These are phyloP conservation scores for Psammodynastes pulverulentus DNA, from an alignment of 2,113 vertebrate genomes.

Conservation along the genomic window DNA sequence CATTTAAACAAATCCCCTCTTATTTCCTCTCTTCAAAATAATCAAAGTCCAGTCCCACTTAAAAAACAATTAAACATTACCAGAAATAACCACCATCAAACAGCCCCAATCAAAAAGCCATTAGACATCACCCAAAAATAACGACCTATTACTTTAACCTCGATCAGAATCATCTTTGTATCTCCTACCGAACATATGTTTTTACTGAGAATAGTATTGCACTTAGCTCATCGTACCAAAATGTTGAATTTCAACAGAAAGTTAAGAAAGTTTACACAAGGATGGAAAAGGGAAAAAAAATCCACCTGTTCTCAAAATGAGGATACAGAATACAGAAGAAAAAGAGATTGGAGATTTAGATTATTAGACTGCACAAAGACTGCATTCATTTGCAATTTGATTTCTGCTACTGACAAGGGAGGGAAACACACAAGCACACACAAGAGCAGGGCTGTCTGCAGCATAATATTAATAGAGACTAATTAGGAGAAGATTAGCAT, in stretches of 20 bases:
- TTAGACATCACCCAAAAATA: not conserved
- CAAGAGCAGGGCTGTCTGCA: constrained; percentile 19
- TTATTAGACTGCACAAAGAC: constrained; percentile 40
- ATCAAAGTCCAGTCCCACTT: not conserved
- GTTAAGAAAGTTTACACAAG: constrained; percentile 8
- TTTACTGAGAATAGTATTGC: constrained; percentile 39
- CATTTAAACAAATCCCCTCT: not conserved
- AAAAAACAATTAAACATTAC: not conserved
- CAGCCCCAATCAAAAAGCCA: not conserved
- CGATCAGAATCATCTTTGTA: not conserved
- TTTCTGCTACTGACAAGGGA: constrained; percentile 36
- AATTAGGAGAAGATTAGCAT: constrained; percentile 64
- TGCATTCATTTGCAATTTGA: constrained; percentile 52
- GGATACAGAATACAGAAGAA: not conserved
- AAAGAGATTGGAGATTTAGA: constrained; percentile 36
- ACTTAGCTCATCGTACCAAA: constrained; percentile 12
- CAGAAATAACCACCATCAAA: not conserved
- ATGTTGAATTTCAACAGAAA: constrained; percentile 25
- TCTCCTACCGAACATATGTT: constrained; percentile 7
- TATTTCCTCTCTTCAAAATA: not conserved
- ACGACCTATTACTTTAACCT: not conserved
- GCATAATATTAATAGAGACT: constrained; percentile 52
- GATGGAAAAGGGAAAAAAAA: not conserved
- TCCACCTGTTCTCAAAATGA: rapidly evolving
- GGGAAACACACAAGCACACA: constrained; percentile 19